Evolutionary conservation across 2,113 vertebrate genomes (phyloP).

Genomic region (Cephalopholis sonnerati): DNA sequence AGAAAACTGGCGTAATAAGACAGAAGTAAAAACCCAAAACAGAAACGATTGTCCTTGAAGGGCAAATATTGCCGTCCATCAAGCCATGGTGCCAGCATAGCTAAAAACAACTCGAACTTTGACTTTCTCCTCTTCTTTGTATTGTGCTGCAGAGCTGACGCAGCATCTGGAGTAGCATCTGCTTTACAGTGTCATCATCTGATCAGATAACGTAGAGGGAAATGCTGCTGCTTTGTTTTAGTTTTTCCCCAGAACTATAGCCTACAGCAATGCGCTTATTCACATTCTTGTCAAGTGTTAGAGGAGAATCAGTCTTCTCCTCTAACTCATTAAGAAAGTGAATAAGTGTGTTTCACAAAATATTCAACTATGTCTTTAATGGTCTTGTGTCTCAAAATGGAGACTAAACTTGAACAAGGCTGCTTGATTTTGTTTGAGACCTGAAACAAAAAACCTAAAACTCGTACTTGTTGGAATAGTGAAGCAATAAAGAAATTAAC

Average conservation of each 20-base stretch:
- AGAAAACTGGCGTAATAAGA: too few species aligned
- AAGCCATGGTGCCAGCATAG: too few species aligned
- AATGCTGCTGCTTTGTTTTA: slow-evolving; percentile 7
- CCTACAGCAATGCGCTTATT: too few species aligned
- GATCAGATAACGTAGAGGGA: slow-evolving; percentile 26
- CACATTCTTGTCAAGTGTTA: too few species aligned
- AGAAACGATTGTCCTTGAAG: too few species aligned
- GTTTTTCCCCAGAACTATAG: neutral
- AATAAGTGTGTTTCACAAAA: neutral
- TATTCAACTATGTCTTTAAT: neutral
- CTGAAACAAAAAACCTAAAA: neutral
- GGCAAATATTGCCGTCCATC: too few species aligned
- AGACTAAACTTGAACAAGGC: neutral
- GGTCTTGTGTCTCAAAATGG: neutral
- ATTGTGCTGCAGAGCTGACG: neutral
- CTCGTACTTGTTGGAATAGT: neutral
- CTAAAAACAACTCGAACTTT: neutral
- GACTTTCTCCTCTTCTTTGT: slow-evolving; percentile 15
- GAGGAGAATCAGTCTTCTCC: neutral
- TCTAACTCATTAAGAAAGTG: neutral
- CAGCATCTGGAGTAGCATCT: slow-evolving; percentile 41
- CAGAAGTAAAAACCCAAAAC: too few species aligned
- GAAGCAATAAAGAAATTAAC: neutral
- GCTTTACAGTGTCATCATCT: slow-evolving; percentile 29
- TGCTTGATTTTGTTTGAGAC: neutral